Evolutionary conservation across 2,888 invertebrate genomes (phyloP), one percentile per base, ranked within the genome.

Genomic region (Hedychridium roseum): DNA sequence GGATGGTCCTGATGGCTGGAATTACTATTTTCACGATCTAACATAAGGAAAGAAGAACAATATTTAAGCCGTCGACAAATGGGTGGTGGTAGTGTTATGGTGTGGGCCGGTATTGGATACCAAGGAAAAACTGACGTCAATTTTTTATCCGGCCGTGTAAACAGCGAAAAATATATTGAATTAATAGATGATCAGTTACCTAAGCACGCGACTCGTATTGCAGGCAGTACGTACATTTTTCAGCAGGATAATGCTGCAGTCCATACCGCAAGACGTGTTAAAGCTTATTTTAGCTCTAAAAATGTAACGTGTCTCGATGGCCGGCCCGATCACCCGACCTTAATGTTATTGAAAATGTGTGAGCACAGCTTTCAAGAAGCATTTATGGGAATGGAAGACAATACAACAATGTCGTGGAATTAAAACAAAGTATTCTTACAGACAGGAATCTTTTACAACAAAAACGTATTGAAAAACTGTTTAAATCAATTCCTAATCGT

Each of bases 1-100:
- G 12, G 31, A 43, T 15, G 31, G 31, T 5, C 26, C 38, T 2
- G 36, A 44, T 36, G 50, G 12, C 2, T 50, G 21, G 14, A 9
- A 11, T 3, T 50, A 20, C 31, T 53, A 56, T 47, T 53, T 40
- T 12, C 18, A 46, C 1, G 34, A 56, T 48, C 17, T n/a, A n/a
- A n/a, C n/a, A n/a, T 52, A 11, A 12, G 46, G 0, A 49, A 55
- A 36, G 27, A 55, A 14, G 20, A 27, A 17, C 18, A 17, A 14
- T 39, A 31, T 18, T 39, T 39, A 20, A 17, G 23, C 7, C 23
- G 12, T 7, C 38, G 36, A 35, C 44, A 53, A 35, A 37, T 42
- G 17, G 38, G 32, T 17, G 32, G 44, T 17, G 14, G 41, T 9
- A 38, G 15, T 16, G 5, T 1, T n/a, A 26, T 38, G 26, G 20